Evolutionary conservation across 2,113 vertebrate species (phyloP).

Genomic region (Thymallus thymallus): DNA sequence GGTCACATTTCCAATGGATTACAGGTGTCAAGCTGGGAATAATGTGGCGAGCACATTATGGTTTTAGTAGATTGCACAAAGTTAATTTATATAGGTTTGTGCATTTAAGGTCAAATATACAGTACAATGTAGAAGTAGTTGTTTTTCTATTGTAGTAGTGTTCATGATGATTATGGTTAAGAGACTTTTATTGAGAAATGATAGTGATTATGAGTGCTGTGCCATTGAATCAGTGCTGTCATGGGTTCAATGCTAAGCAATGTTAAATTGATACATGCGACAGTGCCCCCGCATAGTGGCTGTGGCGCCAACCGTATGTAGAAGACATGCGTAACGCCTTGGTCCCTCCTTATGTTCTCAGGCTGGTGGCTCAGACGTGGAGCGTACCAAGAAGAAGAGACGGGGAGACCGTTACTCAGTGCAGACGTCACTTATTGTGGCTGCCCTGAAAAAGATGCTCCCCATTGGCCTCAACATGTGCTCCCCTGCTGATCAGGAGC

Average conservation of each 20-base stretch:
- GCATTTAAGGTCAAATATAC: background rate
- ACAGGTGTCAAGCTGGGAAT: background rate
- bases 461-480: conserved; percentile 98
- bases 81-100: background rate
- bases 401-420: conserved; percentile 90
- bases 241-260: conserved; percentile 29
- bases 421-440: conserved; percentile 94
- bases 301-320: conserved; percentile 24
- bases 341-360: conserved; percentile 59
- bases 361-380: conserved; percentile 89
- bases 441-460: conserved; percentile 94
- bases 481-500: conserved; percentile 91
- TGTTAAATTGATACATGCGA: conserved; percentile 5
- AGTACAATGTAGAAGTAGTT: background rate
- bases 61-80: background rate
- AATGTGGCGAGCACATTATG: background rate
- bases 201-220: background rate
- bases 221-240: conserved; percentile 23
- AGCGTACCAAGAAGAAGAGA: conserved; percentile 90
- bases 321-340: conserved; percentile 45
- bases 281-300: background rate
- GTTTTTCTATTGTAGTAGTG: conserved; percentile 8
- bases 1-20: background rate
- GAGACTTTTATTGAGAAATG: background rate
- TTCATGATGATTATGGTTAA: background rate